Conservation (phyloP, 1,140 invertebrate genomes). For the Leucophenga varia region DNA sequence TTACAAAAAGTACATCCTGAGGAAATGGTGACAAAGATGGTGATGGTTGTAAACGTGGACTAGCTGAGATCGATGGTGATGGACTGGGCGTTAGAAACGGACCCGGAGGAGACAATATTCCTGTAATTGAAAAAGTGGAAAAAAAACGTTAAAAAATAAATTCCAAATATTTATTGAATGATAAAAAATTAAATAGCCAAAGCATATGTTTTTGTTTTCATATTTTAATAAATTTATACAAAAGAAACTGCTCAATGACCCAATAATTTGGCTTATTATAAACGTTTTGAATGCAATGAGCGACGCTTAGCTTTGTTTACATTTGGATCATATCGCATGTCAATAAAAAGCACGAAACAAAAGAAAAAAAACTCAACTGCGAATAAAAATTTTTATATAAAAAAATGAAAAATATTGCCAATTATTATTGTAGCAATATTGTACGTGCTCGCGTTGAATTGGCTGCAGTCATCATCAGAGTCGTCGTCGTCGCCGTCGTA, state of each 20-base stretch:
- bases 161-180: not conserved
- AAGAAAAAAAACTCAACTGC: not conserved
- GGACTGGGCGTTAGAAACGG: constrained; percentile 58
- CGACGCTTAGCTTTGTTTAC: no score
- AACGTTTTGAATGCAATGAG: constrained; percentile 1
- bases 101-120: constrained; percentile 58
- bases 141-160: not conserved
- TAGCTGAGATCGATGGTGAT: constrained; percentile 57
- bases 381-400: no score
- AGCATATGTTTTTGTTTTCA: constrained; percentile 14
- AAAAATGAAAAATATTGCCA: constrained; percentile 21
- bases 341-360: not conserved
- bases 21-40: constrained; percentile 55
- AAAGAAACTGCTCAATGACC: no score
- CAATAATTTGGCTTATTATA: no score
- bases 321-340: constrained; percentile 15
- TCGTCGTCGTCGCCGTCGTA: no score
- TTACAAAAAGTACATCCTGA: constrained; percentile 56
- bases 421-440: constrained; percentile 25
- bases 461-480: no score
- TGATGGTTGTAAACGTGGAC: constrained; percentile 56
- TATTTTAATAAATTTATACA: no score
- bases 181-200: constrained; percentile 18
- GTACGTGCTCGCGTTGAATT: constrained; percentile 32
- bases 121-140: constrained; percentile 29